Evolutionary conservation across 2,113 vertebrate genomes (phyloP), one percentile per base, ranked within the genome.

Genomic region (Salvelinus sp.): DNA sequence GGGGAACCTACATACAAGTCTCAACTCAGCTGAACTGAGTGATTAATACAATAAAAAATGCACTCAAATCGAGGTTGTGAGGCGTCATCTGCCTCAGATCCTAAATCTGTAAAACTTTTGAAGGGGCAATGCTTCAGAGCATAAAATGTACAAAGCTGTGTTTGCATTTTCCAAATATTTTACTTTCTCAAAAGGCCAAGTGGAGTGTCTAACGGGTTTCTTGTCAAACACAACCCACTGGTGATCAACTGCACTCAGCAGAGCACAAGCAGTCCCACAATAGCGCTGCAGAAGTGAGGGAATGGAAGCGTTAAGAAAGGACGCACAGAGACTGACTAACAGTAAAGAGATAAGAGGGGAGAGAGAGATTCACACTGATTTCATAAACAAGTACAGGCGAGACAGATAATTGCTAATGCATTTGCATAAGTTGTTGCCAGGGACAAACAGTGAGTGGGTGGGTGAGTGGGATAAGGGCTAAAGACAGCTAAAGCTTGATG

Each of bases 241-340:
- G 23, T 23, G 2, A 23, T 22, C n/a, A 62, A 62, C 48, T 73
- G 83, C 83, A 88, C 76, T 83, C 74, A 82, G 70, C 10, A 76
- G 58, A 81, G 76, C 6, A 3, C 79, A 88, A 87, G 85, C 86
- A 85, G 79, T 69, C 75, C 79, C 76, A 76, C 7, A 14, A 50
- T 76, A 66, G 79, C 25, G 79, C 85, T 47, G 79, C 77, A 77
- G 69, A 16, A 82, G 70, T 25, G 44, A 77, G 68, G 3, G 22
- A 82, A 30, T 80, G 68, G 63, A 70, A 81, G 68, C 60, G 9
- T 73, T 54, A 60, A 62, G 74, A 54, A 82, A 75, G 82, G 73
- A 75, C 50, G 76, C 80, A 83, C 77, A 82, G 70, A 88, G 72
- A 79, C 77, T 79, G 74, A 68, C 69, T 65, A 81, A 50, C 14